Evolutionary conservation across 2,797 vertebrate genomes (phyloP).

Genomic region (Arrhamphus sclerolepis): DNA sequence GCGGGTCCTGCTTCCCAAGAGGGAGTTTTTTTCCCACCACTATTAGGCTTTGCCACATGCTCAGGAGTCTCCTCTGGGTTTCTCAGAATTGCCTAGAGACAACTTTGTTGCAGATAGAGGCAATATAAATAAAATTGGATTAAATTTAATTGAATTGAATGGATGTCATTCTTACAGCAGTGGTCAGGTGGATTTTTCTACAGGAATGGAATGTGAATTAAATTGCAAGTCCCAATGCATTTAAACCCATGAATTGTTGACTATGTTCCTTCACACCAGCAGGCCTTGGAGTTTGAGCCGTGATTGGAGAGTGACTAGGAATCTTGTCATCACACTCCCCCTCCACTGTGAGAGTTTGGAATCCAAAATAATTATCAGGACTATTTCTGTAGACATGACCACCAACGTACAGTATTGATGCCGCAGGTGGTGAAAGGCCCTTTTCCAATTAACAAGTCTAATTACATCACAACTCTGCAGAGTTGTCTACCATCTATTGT

Average conservation of each 20-base stretch:
- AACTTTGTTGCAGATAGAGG: too few species aligned
- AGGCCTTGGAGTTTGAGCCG: constrained; percentile 23
- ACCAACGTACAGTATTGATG: constrained; percentile 42
- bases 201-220: constrained; percentile 29
- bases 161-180: constrained; percentile 23
- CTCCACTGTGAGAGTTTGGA: constrained; percentile 25
- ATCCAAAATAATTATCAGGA: constrained; percentile 58
- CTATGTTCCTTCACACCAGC: constrained; percentile 21
- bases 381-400: constrained; percentile 64
- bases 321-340: constrained; percentile 29
- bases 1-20: too few species aligned
- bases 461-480: constrained; percentile 63
- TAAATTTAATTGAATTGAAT: constrained; percentile 22
- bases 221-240: constrained; percentile 35
- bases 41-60: too few species aligned
- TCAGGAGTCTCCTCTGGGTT: too few species aligned
- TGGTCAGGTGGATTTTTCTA: constrained; percentile 39
- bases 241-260: constrained; percentile 44
- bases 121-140: too few species aligned
- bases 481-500: constrained; percentile 35
- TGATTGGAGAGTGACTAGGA: constrained; percentile 30
- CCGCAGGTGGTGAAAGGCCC: constrained; percentile 62
- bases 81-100: too few species aligned
- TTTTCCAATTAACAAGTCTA: constrained; percentile 72
- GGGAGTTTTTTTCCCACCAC: too few species aligned